phyloP scores from a whole-genome alignment of 2,113 vertebrate species.

The Microcebus tavaratra region DNA sequence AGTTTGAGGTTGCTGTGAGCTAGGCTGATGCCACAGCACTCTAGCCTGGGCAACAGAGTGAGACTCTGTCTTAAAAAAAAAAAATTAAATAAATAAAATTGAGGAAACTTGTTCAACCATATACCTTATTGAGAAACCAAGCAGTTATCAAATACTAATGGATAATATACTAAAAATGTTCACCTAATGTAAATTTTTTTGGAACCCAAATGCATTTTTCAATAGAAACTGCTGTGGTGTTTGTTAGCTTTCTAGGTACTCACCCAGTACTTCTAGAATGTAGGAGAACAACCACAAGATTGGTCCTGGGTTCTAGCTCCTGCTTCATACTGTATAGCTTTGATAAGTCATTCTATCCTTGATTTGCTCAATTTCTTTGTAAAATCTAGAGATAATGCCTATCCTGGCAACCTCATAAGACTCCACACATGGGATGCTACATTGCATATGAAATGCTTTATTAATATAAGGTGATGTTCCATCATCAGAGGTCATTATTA shows the following conservation, averaged over 20 bases:
- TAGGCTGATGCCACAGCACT: too few relatives aligned
- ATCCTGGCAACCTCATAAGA: not conserved
- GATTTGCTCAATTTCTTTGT: not conserved
- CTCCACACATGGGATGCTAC: not conserved
- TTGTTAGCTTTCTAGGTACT: not conserved
- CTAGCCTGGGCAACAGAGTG: too few relatives aligned
- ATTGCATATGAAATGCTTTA: not conserved
- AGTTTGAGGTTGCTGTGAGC: too few relatives aligned
- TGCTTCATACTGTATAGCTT: not conserved
- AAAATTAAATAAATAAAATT: constrained; percentile 31
- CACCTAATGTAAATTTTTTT: not conserved
- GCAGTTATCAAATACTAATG: not conserved
- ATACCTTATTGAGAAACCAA: constrained; percentile 11
- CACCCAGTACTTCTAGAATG: not conserved
- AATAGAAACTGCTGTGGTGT: not conserved
- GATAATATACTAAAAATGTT: not conserved
- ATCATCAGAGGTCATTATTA: not conserved
- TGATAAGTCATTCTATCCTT: not conserved
- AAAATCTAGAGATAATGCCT: not conserved
- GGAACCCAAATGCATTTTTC: not conserved
- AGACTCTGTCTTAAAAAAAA: not conserved
- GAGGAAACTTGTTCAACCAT: constrained; percentile 1
- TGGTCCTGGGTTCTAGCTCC: not conserved
- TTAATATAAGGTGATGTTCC: not conserved
- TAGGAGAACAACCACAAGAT: not conserved